Evolutionary conservation across 1,140 invertebrate species (phyloP).

Genomic region (Parasteatoda tepidariorum): DNA sequence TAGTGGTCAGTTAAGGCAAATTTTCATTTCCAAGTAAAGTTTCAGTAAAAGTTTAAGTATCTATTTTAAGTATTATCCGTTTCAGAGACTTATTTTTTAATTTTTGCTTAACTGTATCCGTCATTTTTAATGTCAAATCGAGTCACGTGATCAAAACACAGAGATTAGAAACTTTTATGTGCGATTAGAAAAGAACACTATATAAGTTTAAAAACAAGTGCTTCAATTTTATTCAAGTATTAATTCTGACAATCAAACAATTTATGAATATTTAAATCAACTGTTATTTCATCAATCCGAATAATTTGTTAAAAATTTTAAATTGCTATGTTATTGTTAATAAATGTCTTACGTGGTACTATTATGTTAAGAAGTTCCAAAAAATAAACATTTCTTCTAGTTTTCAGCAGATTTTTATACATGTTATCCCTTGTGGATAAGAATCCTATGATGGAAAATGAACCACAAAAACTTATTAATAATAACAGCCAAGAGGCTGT

Average conservation of each 20-base stretch:
- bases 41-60: no score
- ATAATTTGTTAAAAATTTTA: neutral
- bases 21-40: no score
- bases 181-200: neutral
- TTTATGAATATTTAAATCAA: neutral
- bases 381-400: neutral
- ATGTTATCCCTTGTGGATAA: constrained; percentile 50
- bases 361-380: neutral
- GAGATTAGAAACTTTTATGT: neutral
- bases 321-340: no score
- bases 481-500: constrained; percentile 51
- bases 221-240: neutral
- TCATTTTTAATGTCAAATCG: neutral
- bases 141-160: neutral
- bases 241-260: neutral
- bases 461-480: constrained; percentile 47
- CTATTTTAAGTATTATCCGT: no score
- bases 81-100: no score
- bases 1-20: no score
- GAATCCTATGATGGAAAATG: constrained; percentile 42
- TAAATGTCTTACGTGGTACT: no score
- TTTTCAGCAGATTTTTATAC: neutral
- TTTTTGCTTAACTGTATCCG: neutral
- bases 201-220: neutral
- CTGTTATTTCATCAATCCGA: neutral